Evolutionary conservation across 2,113 vertebrate genomes (phyloP).

Genomic region (Lagopus leucura): DNA sequence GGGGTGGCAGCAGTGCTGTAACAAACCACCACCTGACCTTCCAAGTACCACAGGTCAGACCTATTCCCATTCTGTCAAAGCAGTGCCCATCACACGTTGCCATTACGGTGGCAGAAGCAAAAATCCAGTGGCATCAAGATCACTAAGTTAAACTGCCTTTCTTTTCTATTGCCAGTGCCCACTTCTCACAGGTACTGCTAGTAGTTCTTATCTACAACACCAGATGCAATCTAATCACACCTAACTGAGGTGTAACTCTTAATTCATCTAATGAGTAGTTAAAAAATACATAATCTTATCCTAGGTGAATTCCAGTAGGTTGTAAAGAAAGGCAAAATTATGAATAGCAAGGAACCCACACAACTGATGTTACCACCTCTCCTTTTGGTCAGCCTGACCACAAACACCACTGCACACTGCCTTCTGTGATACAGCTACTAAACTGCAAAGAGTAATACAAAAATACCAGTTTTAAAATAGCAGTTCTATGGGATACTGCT

Average conservation of each 20-base stretch:
- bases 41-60: neutral
- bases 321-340: neutral
- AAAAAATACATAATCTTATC: neutral
- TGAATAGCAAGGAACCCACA: neutral
- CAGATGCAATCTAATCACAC: neutral
- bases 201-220: neutral
- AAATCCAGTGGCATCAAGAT: neutral
- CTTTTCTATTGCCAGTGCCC: neutral
- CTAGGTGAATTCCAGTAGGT: neutral
- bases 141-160: neutral
- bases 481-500: neutral
- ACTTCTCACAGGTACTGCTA: neutral
- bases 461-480: neutral
- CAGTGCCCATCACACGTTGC: neutral
- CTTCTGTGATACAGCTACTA: neutral
- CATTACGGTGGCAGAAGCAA: neutral
- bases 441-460: neutral
- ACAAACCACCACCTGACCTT: neutral
- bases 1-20: neutral
- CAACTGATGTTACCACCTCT: neutral
- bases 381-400: neutral
- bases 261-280: neutral
- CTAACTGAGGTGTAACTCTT: neutral
- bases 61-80: neutral
- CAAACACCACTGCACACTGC: rapidly evolving